Base-by-base conservation (phyloP, 1,140 invertebrate species). In the Mizuhopecten yessoensis region DNA sequence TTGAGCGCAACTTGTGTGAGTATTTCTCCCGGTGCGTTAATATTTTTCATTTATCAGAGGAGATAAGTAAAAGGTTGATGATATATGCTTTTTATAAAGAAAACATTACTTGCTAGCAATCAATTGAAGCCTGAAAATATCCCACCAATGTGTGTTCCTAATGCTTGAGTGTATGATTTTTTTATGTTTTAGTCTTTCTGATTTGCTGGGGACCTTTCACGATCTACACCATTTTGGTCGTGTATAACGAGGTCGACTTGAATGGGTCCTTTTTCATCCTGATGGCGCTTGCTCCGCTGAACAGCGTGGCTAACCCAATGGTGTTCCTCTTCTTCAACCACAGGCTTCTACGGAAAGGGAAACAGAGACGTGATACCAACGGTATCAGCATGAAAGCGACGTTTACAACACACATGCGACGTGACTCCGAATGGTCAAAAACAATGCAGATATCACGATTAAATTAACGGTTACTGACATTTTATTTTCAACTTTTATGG, bases 271-370 rank as follows among this genome's bases (percentile, higher is more conserved):
- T 75, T 17, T 75, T 75, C 57, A 75, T 75, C 5, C n/a, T 75
- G 1, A 75, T 75, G 57, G n/a, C 57, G 11, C 57, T 75, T 29
- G 57, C 57, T 29, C 57, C 57, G 11, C 23, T 75, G 23, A 75
- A 75, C 57, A 75, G 57, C 11, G 57, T 75, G 57, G 57, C 57
- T 17, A 75, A 75, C n/a, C 57, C 57, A 5, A 75, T 75, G 1
- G 57, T 75, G 5, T 75, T 29, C n/a, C 57, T 75, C 57, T 75
- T 75, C n/a, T 75, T 75, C n/a, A 75, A 75, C 57, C 57, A 75
- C 57, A 1, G 57, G 11, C 57, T 75, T 75, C n/a, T 75, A 7
- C 23, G 57, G n/a, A 75, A 75, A 17, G 57, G 57, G 29, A 75
- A 75, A 13, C 57, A 75, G 23, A 23, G 5, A 3, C 20, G n/a